Evolutionary conservation across 1,140 invertebrate genomes (phyloP), one percentile per base, ranked within the genome.

Genomic region (Acyrthosiphon pisum): DNA sequence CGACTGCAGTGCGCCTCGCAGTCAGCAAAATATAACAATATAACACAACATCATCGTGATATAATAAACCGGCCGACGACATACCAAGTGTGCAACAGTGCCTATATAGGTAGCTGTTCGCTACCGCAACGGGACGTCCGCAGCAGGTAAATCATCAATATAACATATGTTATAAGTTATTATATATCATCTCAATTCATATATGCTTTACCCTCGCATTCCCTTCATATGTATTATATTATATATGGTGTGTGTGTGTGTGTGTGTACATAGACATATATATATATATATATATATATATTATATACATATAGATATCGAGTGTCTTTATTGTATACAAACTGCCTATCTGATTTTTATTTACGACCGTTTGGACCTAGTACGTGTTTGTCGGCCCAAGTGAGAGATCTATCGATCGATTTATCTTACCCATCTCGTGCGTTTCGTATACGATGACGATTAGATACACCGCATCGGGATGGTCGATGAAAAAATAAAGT

Each of bases 111-210:
- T 37, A 37, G 81, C 37, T 22, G 81, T 26, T 83, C 9, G 23
- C 84, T 8, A 30, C 84, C 53, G 22, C 89, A 35, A 46, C 90
- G 46, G 56, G 90, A 91, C 90, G 90, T 91, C 90, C 56, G 44
- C 56, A 46, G 53, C 90, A 76, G 87, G 87, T 89, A 89, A 89
- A 53, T 26, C 83, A 86, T 44, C 41, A 48, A n/a, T 50, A 50
- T 35, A 50, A 53, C 23, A 86, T 86, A 37, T 26, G 22, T 30
- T 46, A 7, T 46, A 46, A 76, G 14, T 76, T 76, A 35, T n/a
- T 76, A 76, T n/a, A 56, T 56, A 8, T 26, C 11, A 18, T 46
- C 83, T 86, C 84, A 18, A 86, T 86, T 46, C 83, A 8, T 81
- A 8, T 81, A 41, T 76, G 3, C 22, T 83, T 18, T 23, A 53